Conservation (phyloP, 23 tunicate species). For the Aplidium turbinatum region DNA sequence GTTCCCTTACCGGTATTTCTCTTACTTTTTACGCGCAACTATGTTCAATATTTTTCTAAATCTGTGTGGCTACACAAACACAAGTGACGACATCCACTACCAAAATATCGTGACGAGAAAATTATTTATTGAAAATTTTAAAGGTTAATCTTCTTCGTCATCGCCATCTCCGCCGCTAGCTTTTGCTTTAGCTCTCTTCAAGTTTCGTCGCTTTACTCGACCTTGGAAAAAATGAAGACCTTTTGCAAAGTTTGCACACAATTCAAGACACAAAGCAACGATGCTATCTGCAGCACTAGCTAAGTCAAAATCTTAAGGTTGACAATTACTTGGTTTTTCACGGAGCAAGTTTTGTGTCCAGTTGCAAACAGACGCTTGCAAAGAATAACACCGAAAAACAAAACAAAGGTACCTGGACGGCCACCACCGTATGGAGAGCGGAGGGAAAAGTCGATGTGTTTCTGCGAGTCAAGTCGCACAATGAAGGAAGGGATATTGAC, state of each 20-base stretch:
- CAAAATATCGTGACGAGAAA: no score
- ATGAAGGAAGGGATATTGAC: slow-evolving; percentile 96
- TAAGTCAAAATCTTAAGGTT: no score
- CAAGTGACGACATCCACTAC: no score
- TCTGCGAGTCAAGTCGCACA: slow-evolving; percentile 94
- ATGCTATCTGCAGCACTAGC: no score
- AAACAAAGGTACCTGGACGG: slow-evolving; percentile 58
- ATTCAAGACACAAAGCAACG: no score
- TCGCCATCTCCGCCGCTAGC: slow-evolving; percentile 71
- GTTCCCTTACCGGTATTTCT: no score
- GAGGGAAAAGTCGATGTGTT: slow-evolving; percentile 97
- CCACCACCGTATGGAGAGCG: slow-evolving; percentile 98
- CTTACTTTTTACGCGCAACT: no score
- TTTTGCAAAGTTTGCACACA: neutral
- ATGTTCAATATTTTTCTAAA: no score
- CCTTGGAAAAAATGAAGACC: slow-evolving; percentile 38
- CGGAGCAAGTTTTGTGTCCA: no score
- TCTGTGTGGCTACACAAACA: no score
- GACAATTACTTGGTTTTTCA: no score
- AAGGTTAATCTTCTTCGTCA: slow-evolving; percentile 33
- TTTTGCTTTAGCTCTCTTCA: slow-evolving; percentile 53
- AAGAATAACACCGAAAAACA: neutral
- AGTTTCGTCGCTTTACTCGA: slow-evolving; percentile 87
- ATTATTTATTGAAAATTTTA: no score
- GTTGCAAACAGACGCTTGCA: neutral